Evolutionary conservation across 2,888 invertebrate genomes (phyloP).

Genomic region (Diadromus collaris): DNA sequence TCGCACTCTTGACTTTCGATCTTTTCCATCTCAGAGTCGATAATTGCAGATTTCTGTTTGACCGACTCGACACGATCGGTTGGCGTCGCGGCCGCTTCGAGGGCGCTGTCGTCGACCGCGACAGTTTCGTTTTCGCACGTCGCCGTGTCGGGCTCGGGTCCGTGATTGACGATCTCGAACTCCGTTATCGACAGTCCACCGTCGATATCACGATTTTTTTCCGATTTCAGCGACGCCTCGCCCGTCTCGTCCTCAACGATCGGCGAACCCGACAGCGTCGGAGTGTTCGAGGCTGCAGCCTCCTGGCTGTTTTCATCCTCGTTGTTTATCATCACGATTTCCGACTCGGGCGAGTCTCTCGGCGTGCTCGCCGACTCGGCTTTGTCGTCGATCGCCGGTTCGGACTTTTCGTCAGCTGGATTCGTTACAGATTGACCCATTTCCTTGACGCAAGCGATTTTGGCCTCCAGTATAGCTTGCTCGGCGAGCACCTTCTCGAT

Average conservation of each 20-base stretch:
- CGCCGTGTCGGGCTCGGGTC: conserved; percentile 15
- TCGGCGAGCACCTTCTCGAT: conserved; percentile 52
- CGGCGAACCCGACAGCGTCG: neutral
- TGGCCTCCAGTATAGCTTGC: conserved; percentile 44
- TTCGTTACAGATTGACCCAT: conserved; percentile 29
- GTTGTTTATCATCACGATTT: neutral
- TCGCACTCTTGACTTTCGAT: neutral
- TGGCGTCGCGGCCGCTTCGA: neutral
- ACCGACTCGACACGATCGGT: neutral
- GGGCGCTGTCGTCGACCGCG: neutral
- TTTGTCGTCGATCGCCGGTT: neutral
- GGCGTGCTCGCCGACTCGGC: neutral
- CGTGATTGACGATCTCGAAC: conserved; percentile 35
- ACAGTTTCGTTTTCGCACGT: neutral
- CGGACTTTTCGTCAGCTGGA: neutral
- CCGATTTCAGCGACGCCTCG: neutral
- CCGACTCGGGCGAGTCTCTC: neutral
- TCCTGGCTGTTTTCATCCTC: too few species aligned
- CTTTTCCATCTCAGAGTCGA: conserved; percentile 7
- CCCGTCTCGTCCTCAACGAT: conserved; percentile 1
- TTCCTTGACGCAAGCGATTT: conserved; percentile 48
- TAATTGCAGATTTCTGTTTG: neutral
- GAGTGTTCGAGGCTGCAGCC: neutral
- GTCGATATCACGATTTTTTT: conserved; percentile 8
- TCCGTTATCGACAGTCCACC: conserved; percentile 10